Evolutionary conservation across 2,888 invertebrate species (phyloP), one percentile per base, ranked within the genome.

Genomic region (Marronus borbonicus): DNA sequence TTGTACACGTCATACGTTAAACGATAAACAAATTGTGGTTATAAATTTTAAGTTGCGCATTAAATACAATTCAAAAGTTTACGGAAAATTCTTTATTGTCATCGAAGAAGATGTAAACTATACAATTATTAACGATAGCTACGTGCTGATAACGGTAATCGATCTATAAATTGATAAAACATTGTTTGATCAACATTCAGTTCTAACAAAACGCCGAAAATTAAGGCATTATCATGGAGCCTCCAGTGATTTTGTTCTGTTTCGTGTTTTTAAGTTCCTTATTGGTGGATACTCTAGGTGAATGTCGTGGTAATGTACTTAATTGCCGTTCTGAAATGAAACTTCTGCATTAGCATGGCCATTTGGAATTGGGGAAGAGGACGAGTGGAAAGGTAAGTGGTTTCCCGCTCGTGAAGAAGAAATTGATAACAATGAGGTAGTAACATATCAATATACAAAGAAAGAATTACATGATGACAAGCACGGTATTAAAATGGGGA

Each of bases 401-500:
- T 89, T 89, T 81, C 89, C 89, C 2, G 80, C 83, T 65, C 87
- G 88, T 39, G 78, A 81, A 74, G 76, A 81, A 78, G 17, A 76
- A 39, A 72, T 69, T 14, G 85, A 85, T 80, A 78, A 76, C 52
- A 86, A 86, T 82, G 83, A 83, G 4, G 64, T 58, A 36, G 80
- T 81, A 17, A 80, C 81, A n/a, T 78, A 80, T 60, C n/a, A 55
- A 39, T n/a, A 70, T 31, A 77, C 79, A 64, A 80, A 80, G 69
- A 79, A 75, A 14, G 80, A 83, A 36, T 75, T 84, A 70, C 74
- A 80, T 66, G 86, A 85, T 80, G 64, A 80, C 10, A 81, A 87
- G 74, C 89, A 90, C 83, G 88, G 89, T 24, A 86, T 91, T 28
- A 86, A 87, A 80, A 93, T 93, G 93, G 93, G 93, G 2, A 85